Conservation (phyloP, 2,888 invertebrate genomes). For the Digitonthophagus gazella region DNA sequence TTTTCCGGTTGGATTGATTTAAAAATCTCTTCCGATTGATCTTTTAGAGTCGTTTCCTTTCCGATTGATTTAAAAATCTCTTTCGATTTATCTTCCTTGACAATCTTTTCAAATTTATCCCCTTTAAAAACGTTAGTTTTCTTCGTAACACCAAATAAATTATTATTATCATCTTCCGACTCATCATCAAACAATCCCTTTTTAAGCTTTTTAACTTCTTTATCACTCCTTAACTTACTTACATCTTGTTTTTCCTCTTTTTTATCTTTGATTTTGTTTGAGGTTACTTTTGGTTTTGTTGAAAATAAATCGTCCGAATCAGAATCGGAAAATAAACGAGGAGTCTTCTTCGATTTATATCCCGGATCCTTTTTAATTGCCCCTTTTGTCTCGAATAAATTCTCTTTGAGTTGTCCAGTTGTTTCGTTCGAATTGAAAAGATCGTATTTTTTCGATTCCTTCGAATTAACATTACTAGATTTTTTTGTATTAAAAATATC, state of each 20-base stretch:
- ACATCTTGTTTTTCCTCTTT: neutral
- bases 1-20: too few species aligned
- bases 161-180: neutral
- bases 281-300: conserved; percentile 19
- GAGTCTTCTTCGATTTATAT: conserved; percentile 1
- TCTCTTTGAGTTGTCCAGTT: conserved; percentile 2
- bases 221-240: neutral
- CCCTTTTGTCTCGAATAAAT: neutral
- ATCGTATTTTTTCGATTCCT: conserved; percentile 14
- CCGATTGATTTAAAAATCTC: neutral
- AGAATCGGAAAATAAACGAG: conserved; percentile 22
- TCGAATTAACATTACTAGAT: conserved; percentile 33
- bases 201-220: neutral
- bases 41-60: too few species aligned
- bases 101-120: too few species aligned
- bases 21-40: too few species aligned
- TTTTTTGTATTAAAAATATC: conserved; percentile 42
- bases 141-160: neutral
- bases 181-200: neutral
- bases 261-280: conserved; percentile 5
- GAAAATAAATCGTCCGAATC: conserved; percentile 30
- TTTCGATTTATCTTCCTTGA: neutral
- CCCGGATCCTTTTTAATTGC: neutral
- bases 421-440: neutral
- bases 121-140: too few species aligned